These are phyloP conservation scores for Teleopsis dalmanni DNA, from an alignment of 1,140 invertebrate species.

Conservation along the genomic window DNA sequence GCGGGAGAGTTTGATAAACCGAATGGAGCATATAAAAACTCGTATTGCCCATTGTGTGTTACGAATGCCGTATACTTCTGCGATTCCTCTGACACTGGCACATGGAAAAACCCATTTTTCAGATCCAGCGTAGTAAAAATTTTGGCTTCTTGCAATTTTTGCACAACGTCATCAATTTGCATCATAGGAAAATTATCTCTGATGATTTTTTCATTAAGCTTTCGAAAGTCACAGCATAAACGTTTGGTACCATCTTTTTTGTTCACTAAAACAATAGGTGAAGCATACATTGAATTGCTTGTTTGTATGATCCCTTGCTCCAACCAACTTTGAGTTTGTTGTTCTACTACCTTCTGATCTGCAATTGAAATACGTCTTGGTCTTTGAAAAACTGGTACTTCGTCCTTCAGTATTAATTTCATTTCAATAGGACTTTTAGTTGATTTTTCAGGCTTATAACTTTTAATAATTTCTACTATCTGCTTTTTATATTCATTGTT, in stretches of 20 bases:
- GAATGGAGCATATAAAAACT: conserved; percentile 44
- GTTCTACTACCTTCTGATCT: conserved; percentile 25
- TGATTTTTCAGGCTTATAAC: too few relatives aligned
- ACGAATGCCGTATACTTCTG: conserved; percentile 41
- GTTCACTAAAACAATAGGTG: conserved; percentile 23
- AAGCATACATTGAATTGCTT: conserved; percentile 19
- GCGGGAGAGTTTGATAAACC: conserved; percentile 26
- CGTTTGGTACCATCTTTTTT: conserved; percentile 20
- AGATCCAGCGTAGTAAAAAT: conserved; percentile 28
- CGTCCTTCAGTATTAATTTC: conserved; percentile 17
- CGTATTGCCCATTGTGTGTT: conserved; percentile 42
- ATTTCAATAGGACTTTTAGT: conserved; percentile 4
- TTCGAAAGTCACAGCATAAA: conserved; percentile 22
- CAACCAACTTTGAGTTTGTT: conserved; percentile 32
- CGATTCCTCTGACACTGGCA: conserved; percentile 27
- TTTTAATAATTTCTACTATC: too few relatives aligned
- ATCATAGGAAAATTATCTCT: conserved; percentile 26
- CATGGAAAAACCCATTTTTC: conserved; percentile 37
- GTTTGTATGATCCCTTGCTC: conserved; percentile 25
- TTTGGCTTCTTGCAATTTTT: conserved; percentile 13
- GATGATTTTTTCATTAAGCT: conserved; percentile 18
- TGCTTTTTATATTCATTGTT: too few relatives aligned
- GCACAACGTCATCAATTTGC: conserved; percentile 29
- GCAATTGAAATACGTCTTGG: conserved; percentile 25
- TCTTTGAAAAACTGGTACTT: conserved; percentile 22